phyloP scores from a whole-genome alignment of 2,888 invertebrate species.

The Lampropteryx suffumata region DNA sequence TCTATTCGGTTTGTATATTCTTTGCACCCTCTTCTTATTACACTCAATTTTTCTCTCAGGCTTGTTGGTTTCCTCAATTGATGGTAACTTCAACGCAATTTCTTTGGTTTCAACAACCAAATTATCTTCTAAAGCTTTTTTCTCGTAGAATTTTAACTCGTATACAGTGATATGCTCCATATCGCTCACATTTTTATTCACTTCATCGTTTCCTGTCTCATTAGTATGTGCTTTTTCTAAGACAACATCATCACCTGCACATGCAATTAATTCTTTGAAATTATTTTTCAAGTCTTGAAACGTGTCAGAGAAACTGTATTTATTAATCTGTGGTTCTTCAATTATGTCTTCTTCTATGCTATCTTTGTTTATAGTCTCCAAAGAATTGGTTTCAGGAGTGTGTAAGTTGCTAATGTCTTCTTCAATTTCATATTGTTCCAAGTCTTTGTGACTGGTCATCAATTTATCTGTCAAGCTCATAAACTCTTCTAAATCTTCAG shows the following conservation, averaged over 20 bases:
- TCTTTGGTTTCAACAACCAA: conserved; percentile 2
- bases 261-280: conserved; percentile 59
- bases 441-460: conserved; percentile 46
- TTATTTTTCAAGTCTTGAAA: conserved; percentile 64
- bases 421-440: conserved; percentile 41
- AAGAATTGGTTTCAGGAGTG: conserved; percentile 68
- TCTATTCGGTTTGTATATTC: conserved; percentile 54
- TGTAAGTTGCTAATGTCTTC: conserved; percentile 56
- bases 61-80: conserved; percentile 62
- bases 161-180: conserved; percentile 75
- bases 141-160: conserved; percentile 57
- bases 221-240: conserved; percentile 34
- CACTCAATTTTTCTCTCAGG: conserved; percentile 44
- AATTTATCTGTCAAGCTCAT: conserved; percentile 70
- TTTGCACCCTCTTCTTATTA: conserved; percentile 55
- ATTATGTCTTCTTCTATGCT: conserved; percentile 23
- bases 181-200: conserved; percentile 54
- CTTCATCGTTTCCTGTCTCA: conserved; percentile 33
- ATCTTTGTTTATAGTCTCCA: conserved; percentile 58
- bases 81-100: conserved; percentile 57
- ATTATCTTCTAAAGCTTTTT: conserved; percentile 31
- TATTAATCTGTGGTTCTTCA: conserved; percentile 27
- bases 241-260: conserved; percentile 41
- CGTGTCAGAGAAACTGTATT: conserved; percentile 58
- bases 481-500: conserved; percentile 72